Evolutionary conservation across 2,113 vertebrate species (phyloP), one percentile per base, ranked within the genome.

Genomic region (Axis porcinus): DNA sequence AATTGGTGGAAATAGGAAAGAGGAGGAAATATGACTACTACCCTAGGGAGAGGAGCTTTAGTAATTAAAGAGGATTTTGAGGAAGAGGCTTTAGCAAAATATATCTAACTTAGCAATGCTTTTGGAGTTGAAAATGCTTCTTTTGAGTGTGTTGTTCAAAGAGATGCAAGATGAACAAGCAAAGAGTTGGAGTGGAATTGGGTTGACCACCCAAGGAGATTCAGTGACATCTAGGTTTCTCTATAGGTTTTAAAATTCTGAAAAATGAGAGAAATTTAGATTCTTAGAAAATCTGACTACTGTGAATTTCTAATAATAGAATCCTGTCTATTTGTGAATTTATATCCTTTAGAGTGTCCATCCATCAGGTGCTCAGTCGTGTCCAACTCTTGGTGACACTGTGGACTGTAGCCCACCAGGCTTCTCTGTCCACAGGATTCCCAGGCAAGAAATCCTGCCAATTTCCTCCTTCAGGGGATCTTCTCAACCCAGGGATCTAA

Each of bases 41-140:
- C 5, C 5, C 12, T 93, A 70, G 82, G 30, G 33, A 94, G 64
- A 89, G 21, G 55, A 85, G 62, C n/a, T 96, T 90, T 64, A 27
- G 43, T 94, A 86, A 89, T 92, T 89, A 55, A 54, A 67, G 89
- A 95, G 78, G 40, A 86, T 93, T 91, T 95, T 95, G 62, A 96
- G 60, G 47, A 95, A 58, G 28, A 89, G 36, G 17, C 45, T 93
- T 92, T 14, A 89, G 83, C 70, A 96, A 96, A 92, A 79, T 94
- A n/a, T 74, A n/a, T 88, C n/a, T 96, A 58, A 82, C 47, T 88
- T 95, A 54, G 45, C 40, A 95, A 3, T 79, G 55, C 52, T 96
- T 97, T 96, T 89, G 54, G 79, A 96, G 40, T 86, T 95, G 70
- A 94, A 97, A 94, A 45, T 86, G 55, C 92, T 92, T 96, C 87